Evolutionary conservation across 2,113 vertebrate genomes (phyloP), one percentile per base, ranked within the genome.

Genomic region (Neofelis nebulosa): DNA sequence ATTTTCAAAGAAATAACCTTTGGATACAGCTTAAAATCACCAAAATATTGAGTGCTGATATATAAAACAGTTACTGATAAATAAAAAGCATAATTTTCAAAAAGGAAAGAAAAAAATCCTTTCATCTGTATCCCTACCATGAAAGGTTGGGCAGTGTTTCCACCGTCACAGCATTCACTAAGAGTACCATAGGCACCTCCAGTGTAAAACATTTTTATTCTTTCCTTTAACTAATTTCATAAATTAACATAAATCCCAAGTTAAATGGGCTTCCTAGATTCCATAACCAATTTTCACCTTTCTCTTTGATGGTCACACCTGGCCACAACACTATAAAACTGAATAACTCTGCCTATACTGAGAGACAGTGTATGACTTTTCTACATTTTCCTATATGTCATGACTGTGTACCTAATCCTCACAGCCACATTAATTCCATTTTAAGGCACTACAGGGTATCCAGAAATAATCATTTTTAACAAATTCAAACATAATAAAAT

Each of bases 231-330:
- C 16, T 95, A 85, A 97, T 78, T 87, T 93, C 27, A 93, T 81
- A 96, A 96, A 94, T 96, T 95, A 96, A 21, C 66, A 79, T 95
- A 86, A 93, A 68, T 88, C 31, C 38, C 50, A 95, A 23, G 31
- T 69, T 76, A 81, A 5, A 6, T 33, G 33, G 29, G 4, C 27
- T 91, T 94, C 57, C 45, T 33, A 31, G 50, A 89, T 85, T 89
- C 95, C 50, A 87, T 71, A 90, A 52, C 55, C 45, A 27, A 33
- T 85, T 69, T 80, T 73, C 13, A 94, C 63, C 25, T 96, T 94
- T 71, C 38, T 69, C 14, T 93, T 94, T 85, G 50, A 36, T 25
- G 94, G 31, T 15, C 14, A 14, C n/a, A 1, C 27, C 78, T 71
- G 65, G 23, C 25, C 61, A 93, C 36, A 82, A 83, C 21, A 41